A percentile compares a stretch with the other conserved stretches of the same genome.
Evolutionary conservation across 2,888 invertebrate species (phyloP).

Genomic region (Oligia strigilis): DNA sequence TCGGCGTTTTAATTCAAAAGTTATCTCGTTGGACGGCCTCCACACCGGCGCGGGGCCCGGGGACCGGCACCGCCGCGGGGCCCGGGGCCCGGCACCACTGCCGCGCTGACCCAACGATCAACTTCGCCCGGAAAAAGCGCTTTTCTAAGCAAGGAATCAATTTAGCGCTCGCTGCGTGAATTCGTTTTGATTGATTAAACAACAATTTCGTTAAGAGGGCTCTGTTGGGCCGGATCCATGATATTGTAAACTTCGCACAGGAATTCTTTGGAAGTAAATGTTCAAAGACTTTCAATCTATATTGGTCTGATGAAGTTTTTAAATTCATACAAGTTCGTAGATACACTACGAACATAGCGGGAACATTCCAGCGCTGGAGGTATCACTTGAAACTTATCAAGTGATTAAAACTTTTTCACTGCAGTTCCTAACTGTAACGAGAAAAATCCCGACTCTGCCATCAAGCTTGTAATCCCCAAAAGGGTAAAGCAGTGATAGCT

Average conservation of each 20-base stretch:
- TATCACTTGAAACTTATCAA: slow-evolving; percentile 39
- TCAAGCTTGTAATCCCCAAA: slow-evolving; percentile 35
- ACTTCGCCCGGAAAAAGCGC: slow-evolving; percentile 24
- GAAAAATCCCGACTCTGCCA: slow-evolving; percentile 30
- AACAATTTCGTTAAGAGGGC: slow-evolving; percentile 59
- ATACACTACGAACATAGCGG: slow-evolving; percentile 12
- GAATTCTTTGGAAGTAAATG: slow-evolving; percentile 28
- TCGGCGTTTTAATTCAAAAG: slow-evolving; percentile 81
- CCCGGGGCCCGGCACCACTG: not conserved
- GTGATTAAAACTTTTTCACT: slow-evolving; percentile 46
- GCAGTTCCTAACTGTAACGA: slow-evolving; percentile 37
- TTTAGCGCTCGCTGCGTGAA: slow-evolving; percentile 53
- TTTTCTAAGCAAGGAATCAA: slow-evolving; percentile 58
- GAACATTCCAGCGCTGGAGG: slow-evolving; percentile 15
- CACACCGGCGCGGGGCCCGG: slow-evolving; percentile 35
- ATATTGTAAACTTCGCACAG: slow-evolving; percentile 40
- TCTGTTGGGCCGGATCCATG: slow-evolving; percentile 34
- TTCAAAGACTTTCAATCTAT: slow-evolving; percentile 15
- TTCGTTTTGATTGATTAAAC: slow-evolving; percentile 66
- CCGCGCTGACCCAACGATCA: slow-evolving; percentile 20
- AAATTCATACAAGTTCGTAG: slow-evolving; percentile 15
- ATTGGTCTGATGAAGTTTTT: slow-evolving; percentile 28
- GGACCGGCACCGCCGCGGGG: not conserved
- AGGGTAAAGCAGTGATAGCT: slow-evolving; percentile 28
- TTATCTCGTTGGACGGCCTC: slow-evolving; percentile 71